Conservation (phyloP, 2,888 invertebrate species). For the Pollenia amentaria region DNA sequence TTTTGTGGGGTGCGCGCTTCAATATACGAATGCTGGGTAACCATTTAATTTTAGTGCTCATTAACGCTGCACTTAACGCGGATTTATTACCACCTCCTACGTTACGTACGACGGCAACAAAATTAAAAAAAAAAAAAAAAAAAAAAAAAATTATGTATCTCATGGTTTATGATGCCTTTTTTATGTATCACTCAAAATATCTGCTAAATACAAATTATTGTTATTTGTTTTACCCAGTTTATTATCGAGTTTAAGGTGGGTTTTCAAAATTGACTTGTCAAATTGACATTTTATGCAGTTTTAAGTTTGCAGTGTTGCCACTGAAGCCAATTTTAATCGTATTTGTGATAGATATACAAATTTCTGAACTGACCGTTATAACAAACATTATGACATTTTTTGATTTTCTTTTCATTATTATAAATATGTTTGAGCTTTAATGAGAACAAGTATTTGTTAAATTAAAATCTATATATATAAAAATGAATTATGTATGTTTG, state of each 20-base stretch:
- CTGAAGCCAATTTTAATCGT: too few species aligned
- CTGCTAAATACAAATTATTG: conserved; percentile 61
- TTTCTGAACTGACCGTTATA: too few species aligned
- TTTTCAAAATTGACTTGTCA: conserved; percentile 56
- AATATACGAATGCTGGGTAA: conserved; percentile 22
- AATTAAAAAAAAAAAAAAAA: conserved; percentile 31
- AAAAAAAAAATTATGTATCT: conserved; percentile 8
- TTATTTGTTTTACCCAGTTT: conserved; percentile 25
- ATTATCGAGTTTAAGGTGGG: conserved; percentile 22
- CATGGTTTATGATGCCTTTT: conserved; percentile 41
- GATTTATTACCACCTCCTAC: conserved; percentile 82
- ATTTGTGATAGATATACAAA: too few species aligned
- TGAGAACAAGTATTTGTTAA: too few species aligned
- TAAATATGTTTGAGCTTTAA: too few species aligned
- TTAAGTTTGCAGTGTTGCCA: background rate
- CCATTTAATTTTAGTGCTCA: conserved; percentile 74
- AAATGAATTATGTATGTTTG: too few species aligned
- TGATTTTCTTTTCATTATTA: too few species aligned
- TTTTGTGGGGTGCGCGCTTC: conserved; percentile 1
- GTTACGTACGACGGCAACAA: conserved; percentile 68
- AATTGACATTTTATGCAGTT: conserved; percentile 23
- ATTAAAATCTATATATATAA: too few species aligned
- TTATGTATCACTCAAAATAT: conserved; percentile 28
- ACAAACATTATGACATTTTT: too few species aligned
- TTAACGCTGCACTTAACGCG: conserved; percentile 81